Conservation (phyloP, 2,888 invertebrate genomes). For the Stratiomys singularior region DNA sequence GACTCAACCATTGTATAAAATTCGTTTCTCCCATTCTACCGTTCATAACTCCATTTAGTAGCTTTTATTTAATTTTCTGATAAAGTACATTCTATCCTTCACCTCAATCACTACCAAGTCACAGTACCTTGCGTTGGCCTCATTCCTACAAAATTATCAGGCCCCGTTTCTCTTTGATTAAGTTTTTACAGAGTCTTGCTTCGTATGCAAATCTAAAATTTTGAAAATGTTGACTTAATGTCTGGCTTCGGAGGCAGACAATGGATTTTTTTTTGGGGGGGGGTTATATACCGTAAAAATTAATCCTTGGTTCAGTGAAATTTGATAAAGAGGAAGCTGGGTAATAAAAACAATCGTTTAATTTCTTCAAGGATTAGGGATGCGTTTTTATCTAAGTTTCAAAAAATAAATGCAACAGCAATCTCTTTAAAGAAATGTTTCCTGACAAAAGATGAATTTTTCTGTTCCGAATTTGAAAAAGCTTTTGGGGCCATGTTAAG, state of each 20-base stretch:
- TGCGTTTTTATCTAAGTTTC: no score
- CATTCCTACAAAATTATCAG: background rate
- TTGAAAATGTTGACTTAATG: background rate
- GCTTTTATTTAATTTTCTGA: conserved; percentile 32
- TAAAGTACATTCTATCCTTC: conserved; percentile 2
- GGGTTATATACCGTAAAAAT: background rate
- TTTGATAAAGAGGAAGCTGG: background rate
- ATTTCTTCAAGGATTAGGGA: background rate
- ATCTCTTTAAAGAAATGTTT: no score
- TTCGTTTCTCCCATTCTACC: background rate
- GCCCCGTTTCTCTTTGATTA: background rate
- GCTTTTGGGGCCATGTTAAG: no score
- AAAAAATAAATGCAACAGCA: no score
- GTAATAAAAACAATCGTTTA: background rate
- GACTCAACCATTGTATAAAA: no score
- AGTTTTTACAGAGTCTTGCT: background rate
- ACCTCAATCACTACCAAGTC: background rate
- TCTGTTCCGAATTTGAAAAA: no score
- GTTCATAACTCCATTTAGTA: background rate
- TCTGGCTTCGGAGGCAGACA: background rate
- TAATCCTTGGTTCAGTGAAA: background rate
- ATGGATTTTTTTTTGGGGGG: background rate
- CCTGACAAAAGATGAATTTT: no score
- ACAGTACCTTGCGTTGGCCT: background rate
- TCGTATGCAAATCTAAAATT: conserved; percentile 1